phyloP scores from a whole-genome alignment of 2,888 invertebrate genomes.

The Nephrotoma guestfalica region DNA sequence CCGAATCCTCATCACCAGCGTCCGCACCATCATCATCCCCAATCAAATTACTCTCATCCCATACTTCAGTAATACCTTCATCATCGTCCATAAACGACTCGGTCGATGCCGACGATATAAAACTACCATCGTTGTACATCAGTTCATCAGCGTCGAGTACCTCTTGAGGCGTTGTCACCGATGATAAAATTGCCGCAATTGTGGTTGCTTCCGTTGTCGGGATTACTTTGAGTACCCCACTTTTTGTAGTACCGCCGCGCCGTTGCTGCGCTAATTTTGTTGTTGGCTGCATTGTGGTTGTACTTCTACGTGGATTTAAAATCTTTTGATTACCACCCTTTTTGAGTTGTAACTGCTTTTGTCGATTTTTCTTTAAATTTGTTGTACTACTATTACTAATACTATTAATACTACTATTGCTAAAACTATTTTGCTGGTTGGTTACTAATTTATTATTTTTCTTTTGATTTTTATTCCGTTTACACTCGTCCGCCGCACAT shows the following conservation, averaged over 20 bases:
- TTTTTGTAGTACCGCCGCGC: background rate
- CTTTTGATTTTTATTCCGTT: conserved; percentile 1
- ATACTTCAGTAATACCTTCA: background rate
- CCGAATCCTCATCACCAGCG: background rate
- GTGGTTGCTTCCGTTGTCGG: background rate
- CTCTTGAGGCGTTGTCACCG: background rate
- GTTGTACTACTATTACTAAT: background rate
- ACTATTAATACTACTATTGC: background rate
- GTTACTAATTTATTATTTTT: background rate
- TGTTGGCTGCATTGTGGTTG: background rate
- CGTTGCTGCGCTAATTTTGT: background rate
- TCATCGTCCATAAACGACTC: conserved; percentile 15
- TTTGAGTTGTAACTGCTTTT: background rate
- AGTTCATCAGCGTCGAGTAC: background rate
- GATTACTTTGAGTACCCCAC: background rate
- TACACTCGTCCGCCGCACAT: background rate
- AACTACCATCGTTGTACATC: background rate
- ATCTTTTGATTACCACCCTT: background rate
- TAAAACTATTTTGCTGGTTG: background rate
- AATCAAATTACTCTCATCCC: background rate
- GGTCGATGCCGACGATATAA: conserved; percentile 12
- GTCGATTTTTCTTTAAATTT: background rate
- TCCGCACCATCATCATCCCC: conserved; percentile 5
- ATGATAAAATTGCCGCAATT: background rate
- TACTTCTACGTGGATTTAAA: background rate